Evolutionary conservation across 2,797 vertebrate species (phyloP), one percentile per base, ranked within the genome.

Genomic region (Sparus aurata): DNA sequence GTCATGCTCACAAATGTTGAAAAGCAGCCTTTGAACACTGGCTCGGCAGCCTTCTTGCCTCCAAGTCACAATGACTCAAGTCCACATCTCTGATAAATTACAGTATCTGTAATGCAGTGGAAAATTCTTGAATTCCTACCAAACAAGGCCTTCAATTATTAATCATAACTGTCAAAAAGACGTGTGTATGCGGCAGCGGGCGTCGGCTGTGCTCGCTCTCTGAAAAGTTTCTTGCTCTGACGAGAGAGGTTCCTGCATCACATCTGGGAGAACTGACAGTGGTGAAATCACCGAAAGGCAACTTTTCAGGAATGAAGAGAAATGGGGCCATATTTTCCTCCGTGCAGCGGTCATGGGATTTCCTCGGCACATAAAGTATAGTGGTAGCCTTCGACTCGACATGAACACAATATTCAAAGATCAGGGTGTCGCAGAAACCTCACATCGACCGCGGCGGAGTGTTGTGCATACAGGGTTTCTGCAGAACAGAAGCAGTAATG

Each of bases 301-400:
- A 41, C 41, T 74, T 73, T 75, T 58, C 43, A 82, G 58, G 5
- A 77, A 71, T 49, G 16, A 55, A 65, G 43, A 75, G n/a, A 68
- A 75, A 54, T 41, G 4, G 10, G 23, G 12, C 52, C 1, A 15
- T 74, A n/a, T 75, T 73, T 85, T 57, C 23, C 57, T 59, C 30
- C 27, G 1, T n/a, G 58, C 62, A 54, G 66, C 5, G 3, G 34
- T 82, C 66, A 54, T 60, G 45, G 38, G 58, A 79, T 65, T 69
- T 75, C 57, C 45, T 77, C 45, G 62, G 72, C 73, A 74, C 61
- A 74, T 73, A 57, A 81, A 61, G 52, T 20, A 52, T 61, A 2
- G 13, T 38, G 17, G n/a, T 53, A 59, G 49, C 80, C 76, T 83
- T 84, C 47, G 84, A 68, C 64, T 66, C 38, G 52, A 47, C 77